Conservation (phyloP, 1,140 invertebrate genomes). For the Mizuhopecten yessoensis region DNA sequence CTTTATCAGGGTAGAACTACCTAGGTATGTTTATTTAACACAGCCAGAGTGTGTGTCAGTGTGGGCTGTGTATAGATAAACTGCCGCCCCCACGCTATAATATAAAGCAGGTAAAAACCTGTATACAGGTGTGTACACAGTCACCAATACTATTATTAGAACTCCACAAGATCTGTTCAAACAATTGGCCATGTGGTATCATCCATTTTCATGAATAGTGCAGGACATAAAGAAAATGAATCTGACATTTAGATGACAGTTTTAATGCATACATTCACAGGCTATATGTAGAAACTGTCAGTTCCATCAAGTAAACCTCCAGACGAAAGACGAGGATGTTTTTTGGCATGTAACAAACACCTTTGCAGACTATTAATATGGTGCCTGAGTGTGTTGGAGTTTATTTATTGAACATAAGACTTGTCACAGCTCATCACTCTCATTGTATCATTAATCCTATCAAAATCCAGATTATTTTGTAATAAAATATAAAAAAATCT, state of each 20-base stretch:
- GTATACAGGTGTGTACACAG: neutral
- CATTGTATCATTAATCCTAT: no score
- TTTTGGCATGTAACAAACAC: neutral
- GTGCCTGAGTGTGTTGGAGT: neutral
- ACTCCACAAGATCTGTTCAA: neutral
- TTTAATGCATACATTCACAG: neutral
- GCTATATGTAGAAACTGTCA: neutral
- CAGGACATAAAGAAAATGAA: neutral
- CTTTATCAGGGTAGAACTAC: neutral
- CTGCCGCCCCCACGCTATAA: conserved; percentile 10
- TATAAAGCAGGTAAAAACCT: neutral
- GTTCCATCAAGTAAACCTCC: neutral
- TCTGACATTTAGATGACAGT: neutral
- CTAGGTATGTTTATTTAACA: neutral
- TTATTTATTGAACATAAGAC: no score
- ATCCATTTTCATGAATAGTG: no score
- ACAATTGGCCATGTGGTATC: no score
- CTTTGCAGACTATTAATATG: neutral
- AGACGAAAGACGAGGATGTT: neutral
- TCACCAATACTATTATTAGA: neutral
- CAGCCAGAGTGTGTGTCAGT: neutral
- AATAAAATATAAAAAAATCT: no score
- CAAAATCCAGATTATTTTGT: no score
- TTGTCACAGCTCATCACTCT: no score
- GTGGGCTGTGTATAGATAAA: neutral